phyloP scores from a whole-genome alignment of 2,797 vertebrate species.

The Ibycter americanus region DNA sequence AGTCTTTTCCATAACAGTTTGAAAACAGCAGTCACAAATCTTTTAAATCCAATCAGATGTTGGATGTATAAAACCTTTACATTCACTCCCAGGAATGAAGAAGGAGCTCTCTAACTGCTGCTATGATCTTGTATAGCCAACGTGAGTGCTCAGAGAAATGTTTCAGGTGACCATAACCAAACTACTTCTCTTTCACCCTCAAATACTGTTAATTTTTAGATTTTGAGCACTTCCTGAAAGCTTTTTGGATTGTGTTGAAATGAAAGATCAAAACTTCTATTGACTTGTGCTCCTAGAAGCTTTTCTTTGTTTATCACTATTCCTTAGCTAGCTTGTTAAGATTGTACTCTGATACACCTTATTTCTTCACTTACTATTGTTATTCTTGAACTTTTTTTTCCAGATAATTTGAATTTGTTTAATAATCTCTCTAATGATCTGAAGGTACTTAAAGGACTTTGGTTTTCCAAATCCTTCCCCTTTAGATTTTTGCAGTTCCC shows the following conservation, averaged over 20 bases:
- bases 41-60: neutral
- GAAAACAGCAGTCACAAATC: neutral
- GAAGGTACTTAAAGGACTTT: neutral
- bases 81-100: neutral
- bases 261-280: neutral
- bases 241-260: neutral
- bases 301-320: neutral
- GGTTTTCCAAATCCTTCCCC: neutral
- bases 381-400: neutral
- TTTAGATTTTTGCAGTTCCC: neutral
- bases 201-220: neutral
- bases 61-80: neutral
- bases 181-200: neutral
- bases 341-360: neutral
- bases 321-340: neutral
- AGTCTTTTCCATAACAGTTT: neutral
- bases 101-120: neutral
- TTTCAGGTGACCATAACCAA: neutral
- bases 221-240: neutral
- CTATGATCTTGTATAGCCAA: fast-evolving
- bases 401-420: neutral
- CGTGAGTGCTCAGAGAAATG: neutral
- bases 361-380: neutral
- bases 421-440: neutral
- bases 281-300: neutral